A percentile compares a stretch with the other conserved stretches of the same genome.
Evolutionary conservation across 2,888 invertebrate species (phyloP).

Genomic region (Drosophila parthenogenetica): DNA sequence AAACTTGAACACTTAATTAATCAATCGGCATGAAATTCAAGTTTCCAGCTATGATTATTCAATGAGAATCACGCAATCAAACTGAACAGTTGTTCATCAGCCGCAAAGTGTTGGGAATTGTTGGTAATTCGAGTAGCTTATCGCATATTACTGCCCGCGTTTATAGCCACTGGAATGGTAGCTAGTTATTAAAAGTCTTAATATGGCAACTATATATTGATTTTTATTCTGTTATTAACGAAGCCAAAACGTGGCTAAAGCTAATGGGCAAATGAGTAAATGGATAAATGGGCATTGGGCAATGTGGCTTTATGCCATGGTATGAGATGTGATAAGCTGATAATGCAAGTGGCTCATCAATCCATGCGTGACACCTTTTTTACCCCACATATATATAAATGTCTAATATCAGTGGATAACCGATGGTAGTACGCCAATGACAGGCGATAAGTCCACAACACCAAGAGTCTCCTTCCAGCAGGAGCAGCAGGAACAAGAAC

Average conservation of each 20-base stretch:
- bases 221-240: slow-evolving; percentile 41
- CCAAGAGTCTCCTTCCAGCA: slow-evolving; percentile 36
- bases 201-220: slow-evolving; percentile 60
- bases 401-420: slow-evolving; percentile 38
- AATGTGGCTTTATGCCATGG: slow-evolving; percentile 37
- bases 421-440: slow-evolving; percentile 51
- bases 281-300: slow-evolving; percentile 16
- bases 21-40: slow-evolving; percentile 10
- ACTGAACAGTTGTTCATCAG: slow-evolving; percentile 3
- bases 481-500: slow-evolving; percentile 12
- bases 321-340: slow-evolving; percentile 64
- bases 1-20: slow-evolving; percentile 19
- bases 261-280: background rate
- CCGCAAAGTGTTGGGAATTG: slow-evolving; percentile 4
- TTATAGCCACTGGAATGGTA: slow-evolving; percentile 55
- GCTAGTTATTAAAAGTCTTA: slow-evolving; percentile 68
- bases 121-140: slow-evolving; percentile 43
- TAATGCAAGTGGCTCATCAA: slow-evolving; percentile 37
- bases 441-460: slow-evolving; percentile 51
- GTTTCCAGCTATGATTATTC: slow-evolving; percentile 26
- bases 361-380: slow-evolving; percentile 35
- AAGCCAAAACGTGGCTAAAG: slow-evolving; percentile 13
- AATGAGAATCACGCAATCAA: slow-evolving; percentile 34
- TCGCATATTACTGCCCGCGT: slow-evolving; percentile 42
- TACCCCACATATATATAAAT: slow-evolving; percentile 35